These are phyloP conservation scores for Chymomyza amoena DNA, from an alignment of 2,888 invertebrate species.

Conservation along the genomic window DNA sequence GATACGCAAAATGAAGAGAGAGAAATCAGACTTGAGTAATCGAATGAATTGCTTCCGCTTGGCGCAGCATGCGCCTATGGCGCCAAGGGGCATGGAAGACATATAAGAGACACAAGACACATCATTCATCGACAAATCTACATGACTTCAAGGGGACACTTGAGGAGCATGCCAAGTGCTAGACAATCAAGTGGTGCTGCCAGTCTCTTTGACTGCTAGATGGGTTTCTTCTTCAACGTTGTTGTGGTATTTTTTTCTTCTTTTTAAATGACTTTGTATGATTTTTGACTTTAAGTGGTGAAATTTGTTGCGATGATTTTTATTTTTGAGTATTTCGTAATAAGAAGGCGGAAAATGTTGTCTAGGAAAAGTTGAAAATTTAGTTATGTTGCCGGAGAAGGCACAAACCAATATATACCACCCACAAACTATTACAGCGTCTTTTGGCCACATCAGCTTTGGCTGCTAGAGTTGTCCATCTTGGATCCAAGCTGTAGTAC, in stretches of 20 bases:
- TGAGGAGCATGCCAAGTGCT: slow-evolving; percentile 27
- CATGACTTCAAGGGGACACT: slow-evolving; percentile 35
- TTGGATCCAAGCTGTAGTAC: no score
- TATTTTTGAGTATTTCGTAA: background rate
- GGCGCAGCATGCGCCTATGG: background rate
- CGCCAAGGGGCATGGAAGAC: background rate
- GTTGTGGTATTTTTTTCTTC: background rate
- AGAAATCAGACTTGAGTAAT: background rate
- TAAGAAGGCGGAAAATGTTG: background rate
- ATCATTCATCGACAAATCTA: slow-evolving; percentile 19
- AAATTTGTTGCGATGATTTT: background rate
- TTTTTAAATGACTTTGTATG: background rate
- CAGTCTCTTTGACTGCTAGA: slow-evolving; percentile 3
- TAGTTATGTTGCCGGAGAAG: no score
- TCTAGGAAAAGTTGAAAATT: background rate
- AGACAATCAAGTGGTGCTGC: slow-evolving; percentile 31
- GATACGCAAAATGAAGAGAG: slow-evolving; percentile 13
- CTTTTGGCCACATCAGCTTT: no score
- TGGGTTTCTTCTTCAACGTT: background rate
- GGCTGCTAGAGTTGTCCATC: no score
- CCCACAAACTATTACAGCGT: no score
- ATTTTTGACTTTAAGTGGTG: background rate
- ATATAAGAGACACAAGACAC: slow-evolving; percentile 25
- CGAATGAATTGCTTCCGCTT: slow-evolving; percentile 30
- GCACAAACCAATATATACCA: no score